Evolutionary conservation across 2,888 invertebrate species (phyloP).

Genomic region (Iselma pallidipennis): DNA sequence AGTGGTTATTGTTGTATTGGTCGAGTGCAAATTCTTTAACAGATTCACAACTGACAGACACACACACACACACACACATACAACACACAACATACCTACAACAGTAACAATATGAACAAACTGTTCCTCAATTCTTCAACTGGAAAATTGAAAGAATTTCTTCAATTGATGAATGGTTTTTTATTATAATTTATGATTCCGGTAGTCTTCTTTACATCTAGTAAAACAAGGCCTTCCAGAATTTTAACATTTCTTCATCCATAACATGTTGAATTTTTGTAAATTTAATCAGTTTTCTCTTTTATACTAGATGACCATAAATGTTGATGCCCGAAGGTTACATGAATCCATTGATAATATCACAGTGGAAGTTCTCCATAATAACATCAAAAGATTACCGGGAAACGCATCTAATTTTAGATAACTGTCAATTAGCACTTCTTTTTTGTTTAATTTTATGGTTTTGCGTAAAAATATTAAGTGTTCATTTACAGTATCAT

Average conservation of each 20-base stretch:
- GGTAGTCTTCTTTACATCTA: background rate
- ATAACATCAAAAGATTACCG: background rate
- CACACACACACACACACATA: background rate
- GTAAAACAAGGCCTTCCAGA: background rate
- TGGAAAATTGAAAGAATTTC: background rate
- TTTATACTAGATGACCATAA: background rate
- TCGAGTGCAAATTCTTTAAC: slow-evolving; percentile 22
- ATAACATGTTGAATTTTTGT: background rate
- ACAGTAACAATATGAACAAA: background rate
- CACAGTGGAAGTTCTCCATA: background rate
- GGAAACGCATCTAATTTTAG: background rate
- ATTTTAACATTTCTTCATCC: background rate
- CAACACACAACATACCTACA: background rate
- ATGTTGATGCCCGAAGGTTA: background rate
- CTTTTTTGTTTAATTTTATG: background rate
- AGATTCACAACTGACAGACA: slow-evolving; percentile 20
- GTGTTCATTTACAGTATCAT: too few species aligned
- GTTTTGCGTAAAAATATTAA: too few species aligned
- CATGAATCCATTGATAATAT: background rate
- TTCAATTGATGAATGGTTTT: background rate
- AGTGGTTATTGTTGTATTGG: background rate
- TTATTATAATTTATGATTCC: background rate
- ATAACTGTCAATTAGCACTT: slow-evolving; percentile 6
- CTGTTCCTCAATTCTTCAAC: background rate
- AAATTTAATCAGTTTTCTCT: slow-evolving; percentile 1